Evolutionary conservation across 2,888 invertebrate genomes (phyloP), one percentile per base, ranked within the genome.

Genomic region (Leistus spinibarbis): DNA sequence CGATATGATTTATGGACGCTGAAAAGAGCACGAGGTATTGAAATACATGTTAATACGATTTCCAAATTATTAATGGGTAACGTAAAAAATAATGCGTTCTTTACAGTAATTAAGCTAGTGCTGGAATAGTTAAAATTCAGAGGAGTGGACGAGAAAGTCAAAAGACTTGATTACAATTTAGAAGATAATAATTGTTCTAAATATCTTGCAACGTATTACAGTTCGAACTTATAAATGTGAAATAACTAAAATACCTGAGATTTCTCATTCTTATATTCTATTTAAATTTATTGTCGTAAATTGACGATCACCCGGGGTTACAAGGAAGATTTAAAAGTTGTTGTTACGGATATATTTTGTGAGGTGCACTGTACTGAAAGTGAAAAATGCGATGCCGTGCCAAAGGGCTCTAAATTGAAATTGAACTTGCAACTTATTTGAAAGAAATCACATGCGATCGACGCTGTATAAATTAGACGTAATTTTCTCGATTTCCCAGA

Each of bases 21-120:
- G 71, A 20, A 60, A 24, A 23, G 57, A 71, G 54, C 71, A 71
- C 54, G 64, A 64, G 71, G n/a, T 71, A 71, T 64, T 65, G 65
- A 71, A 71, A 71, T 70, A 54, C 63, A 54, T 40, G 56, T 71
- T 71, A 2, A 56, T 62, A 27, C 53, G 56, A 10, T 60, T 19
- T 19, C 16, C 4, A 40, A 40, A 40, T 5, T 40, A 40, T 10
- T 5, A 40, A 40, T 7, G 13, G 40, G 10, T 40, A 10, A 40
- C 24, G 7, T 4, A 24, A 24, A 24, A 24, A 24, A 1, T 40
- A 13, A 13, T 10, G 7, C 13, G 40, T 40, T 40, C 4, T 40
- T 40, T 13, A 40, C 40, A 40, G 13, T 24, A 40, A 40, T 40
- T 40, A 40, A 40, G 40, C 1, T 0, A 1, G 40, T 13, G 13